Evolutionary conservation across 1,140 invertebrate species (phyloP).

Genomic region (Bilobella aurantiaca): DNA sequence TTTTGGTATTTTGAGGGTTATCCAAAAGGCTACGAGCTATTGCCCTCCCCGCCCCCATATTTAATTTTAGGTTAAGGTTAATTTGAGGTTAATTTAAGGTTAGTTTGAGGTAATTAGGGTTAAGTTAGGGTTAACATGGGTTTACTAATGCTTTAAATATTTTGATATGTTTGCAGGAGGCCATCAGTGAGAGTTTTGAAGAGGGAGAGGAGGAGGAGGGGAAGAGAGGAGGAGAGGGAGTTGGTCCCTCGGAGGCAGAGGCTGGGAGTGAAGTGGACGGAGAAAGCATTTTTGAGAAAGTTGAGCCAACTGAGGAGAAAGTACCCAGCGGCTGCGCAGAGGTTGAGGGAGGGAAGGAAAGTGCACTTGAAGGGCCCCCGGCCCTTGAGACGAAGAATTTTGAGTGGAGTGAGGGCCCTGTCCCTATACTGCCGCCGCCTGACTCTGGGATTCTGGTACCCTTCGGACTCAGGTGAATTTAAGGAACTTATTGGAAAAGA

Average conservation of each 20-base stretch:
- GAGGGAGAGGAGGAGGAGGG: not conserved
- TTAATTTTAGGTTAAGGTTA: not conserved
- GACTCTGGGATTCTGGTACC: slow-evolving; percentile 45
- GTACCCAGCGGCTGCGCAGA: no score
- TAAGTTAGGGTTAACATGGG: no score
- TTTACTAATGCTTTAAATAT: no score
- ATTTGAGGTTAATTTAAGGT: not conserved
- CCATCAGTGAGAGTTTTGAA: not conserved
- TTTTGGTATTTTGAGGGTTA: not conserved
- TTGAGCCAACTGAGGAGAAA: no score
- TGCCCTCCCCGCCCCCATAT: no score
- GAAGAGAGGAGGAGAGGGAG: not conserved
- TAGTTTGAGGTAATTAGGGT: no score
- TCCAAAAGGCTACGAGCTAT: no score
- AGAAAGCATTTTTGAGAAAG: no score
- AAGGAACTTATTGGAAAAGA: no score
- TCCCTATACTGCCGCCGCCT: slow-evolving; percentile 29
- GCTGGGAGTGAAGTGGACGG: not conserved
- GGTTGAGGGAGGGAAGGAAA: not conserved
- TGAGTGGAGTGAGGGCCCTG: not conserved
- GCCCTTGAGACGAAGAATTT: not conserved
- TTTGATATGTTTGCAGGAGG: not conserved
- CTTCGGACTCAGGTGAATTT: slow-evolving; percentile 42
- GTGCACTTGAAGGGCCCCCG: not conserved
- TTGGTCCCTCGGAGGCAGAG: not conserved